Base-by-base conservation (phyloP, 2,888 invertebrate species). In the Lampropteryx suffumata region DNA sequence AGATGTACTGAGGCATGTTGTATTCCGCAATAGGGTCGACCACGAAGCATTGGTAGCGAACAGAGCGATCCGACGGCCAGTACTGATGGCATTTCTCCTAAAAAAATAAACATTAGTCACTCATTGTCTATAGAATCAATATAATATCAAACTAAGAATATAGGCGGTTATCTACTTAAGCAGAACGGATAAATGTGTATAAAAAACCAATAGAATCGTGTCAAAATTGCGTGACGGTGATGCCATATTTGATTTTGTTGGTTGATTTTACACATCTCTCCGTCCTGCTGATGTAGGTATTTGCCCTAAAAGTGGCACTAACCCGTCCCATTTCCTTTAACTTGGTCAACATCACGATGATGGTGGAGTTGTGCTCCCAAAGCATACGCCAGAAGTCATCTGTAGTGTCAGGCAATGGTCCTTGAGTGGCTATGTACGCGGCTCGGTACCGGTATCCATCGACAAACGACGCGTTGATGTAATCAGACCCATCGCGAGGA, bases 331-430 rank as follows among this genome's bases (percentile, higher is more conserved):
- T 98, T 89, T 99, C 99, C 79, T 98, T 96, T 52, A 99, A 92
- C 81, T 99, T 99, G 10, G 99, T 99, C 65, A 99, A 90, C 99
- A 99, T 99, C 21, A 99, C 99, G 59, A 99, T 96, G 76, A 99
- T 99, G 30, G 98, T 99, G 1, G 99, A 99, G 82, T 99, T 99
- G 82, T 99, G 99, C 79, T 99, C 99, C 99, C 99, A 99, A 33
- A 99, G 92, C 99, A 99, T 99, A 55, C 99, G 92, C 99, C 99
- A 99, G 82, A 99, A 97, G 82, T 99, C 99, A 69, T 99, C 99
- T 0, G 98, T 97, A 0, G 99, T 99, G 75, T 99, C 98, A 42
- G 95, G 94, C 50, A 99, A 87, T 0, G 99, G 99, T n/a, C 99
- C 99, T 84, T 99, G 99, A n/a, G 99, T 96, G 3, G 99, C 99